phyloP scores from a whole-genome alignment of 1,140 invertebrate species.

The Psix sp. region DNA sequence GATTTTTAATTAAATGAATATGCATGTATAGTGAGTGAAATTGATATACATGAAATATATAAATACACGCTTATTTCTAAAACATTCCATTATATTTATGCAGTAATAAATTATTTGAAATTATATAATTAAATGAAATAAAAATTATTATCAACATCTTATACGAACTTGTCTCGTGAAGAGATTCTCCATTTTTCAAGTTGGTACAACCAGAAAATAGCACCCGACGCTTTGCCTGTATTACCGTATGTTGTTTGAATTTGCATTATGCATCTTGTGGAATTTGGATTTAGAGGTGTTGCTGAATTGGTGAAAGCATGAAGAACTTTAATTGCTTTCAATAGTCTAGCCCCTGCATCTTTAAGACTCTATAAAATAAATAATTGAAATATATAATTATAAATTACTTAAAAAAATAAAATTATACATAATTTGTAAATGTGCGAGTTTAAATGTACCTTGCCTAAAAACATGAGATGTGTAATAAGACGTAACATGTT shows the following conservation, averaged over 20 bases:
- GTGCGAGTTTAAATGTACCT: slow-evolving; percentile 69
- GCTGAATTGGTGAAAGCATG: slow-evolving; percentile 90
- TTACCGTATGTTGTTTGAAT: slow-evolving; percentile 90
- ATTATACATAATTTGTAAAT: slow-evolving; percentile 2
- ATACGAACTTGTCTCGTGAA: slow-evolving; percentile 84
- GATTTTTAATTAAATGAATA: no score
- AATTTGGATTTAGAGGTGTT: slow-evolving; percentile 90
- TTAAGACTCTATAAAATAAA: slow-evolving; percentile 71
- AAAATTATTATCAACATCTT: no score
- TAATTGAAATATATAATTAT: slow-evolving; percentile 9
- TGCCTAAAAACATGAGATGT: slow-evolving; percentile 85
- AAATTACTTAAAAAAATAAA: slow-evolving; percentile 1
- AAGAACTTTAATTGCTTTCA: slow-evolving; percentile 85
- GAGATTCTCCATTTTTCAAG: slow-evolving; percentile 93
- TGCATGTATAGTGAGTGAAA: no score
- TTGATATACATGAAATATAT: no score
- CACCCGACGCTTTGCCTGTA: slow-evolving; percentile 90
- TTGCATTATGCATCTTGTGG: slow-evolving; percentile 90
- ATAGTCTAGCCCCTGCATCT: slow-evolving; percentile 83
- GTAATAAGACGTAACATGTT: slow-evolving; percentile 84
- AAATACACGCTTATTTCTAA: no score
- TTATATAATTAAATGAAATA: neutral
- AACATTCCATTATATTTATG: no score
- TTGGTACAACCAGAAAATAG: slow-evolving; percentile 90
- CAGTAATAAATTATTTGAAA: no score